Base-by-base conservation (phyloP, 1,140 invertebrate species). In the Bombus waltoni region DNA sequence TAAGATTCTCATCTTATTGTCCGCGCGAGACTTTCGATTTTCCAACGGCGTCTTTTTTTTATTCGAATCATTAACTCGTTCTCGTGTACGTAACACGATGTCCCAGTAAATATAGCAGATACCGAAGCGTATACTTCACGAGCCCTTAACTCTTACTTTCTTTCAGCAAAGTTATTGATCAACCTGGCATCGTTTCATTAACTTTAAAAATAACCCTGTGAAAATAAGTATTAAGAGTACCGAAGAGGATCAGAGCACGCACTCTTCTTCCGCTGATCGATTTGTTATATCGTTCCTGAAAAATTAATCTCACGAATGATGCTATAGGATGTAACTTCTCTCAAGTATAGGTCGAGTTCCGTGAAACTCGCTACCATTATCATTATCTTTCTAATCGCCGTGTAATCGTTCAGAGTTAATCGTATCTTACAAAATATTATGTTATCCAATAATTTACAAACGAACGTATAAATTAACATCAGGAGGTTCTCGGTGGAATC, bases 71-170 rank as follows among this genome's bases (percentile, higher is more conserved):
- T 59, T 77, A 77, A 62, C 75, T 77, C 53, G 35, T n/a, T 62
- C 38, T 62, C 6, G 57, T 40, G 35, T 59, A 62, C 35, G 35
- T 77, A 78, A 78, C 15, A 25, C 38, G 75, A 32, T 65, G 38
- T 47, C n/a, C 13, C 71, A 13, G 28, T 65, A 78, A 78, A 78
- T 78, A 65, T 42, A 78, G 59, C 59, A 32, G 75, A 78, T 42
- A 65, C 1, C 3, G 75, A 81, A 81, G 40, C 70, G 66, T 80
- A 44, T 15, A 80, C 44, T 57, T 80, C 38, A 71, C 66, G 44
- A 74, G 38, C 40, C 47, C 80, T 73, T 71, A 80, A 80, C 66
- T 80, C 66, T 80, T 40, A 80, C 78, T 80, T 71, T 80, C 44
- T n/a, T 71, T 53, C 66, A 80, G 15, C 28, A 9, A 35, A 40